Evolutionary conservation across 2,888 invertebrate species (phyloP).

Genomic region (Troilus luridus): DNA sequence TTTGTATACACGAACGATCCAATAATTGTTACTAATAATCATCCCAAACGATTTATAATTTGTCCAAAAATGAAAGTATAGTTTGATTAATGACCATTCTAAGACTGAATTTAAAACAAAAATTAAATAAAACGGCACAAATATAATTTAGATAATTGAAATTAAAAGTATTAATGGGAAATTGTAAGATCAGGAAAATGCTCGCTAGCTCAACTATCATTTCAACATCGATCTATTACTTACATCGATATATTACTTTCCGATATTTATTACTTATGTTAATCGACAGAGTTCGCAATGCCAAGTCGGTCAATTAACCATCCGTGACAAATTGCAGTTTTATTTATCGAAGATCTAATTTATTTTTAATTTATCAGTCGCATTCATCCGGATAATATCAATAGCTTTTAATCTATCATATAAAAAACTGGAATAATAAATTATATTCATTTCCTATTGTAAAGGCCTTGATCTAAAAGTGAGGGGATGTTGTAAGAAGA

Average conservation of each 20-base stretch:
- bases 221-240: not conserved
- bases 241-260: not conserved
- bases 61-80: too few relatives aligned
- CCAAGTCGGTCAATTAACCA: not conserved
- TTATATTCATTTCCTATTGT: not conserved
- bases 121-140: too few relatives aligned
- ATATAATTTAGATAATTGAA: too few relatives aligned
- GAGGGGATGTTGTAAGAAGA: not conserved
- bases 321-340: not conserved
- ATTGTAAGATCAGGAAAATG: not conserved
- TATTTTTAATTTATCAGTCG: conserved; percentile 3
- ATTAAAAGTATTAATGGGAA: too few relatives aligned
- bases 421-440: not conserved
- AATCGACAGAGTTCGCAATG: not conserved
- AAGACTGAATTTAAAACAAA: too few relatives aligned
- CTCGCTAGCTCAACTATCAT: not conserved
- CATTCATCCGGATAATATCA: not conserved
- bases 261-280: conserved; percentile 4
- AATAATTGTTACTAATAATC: too few relatives aligned
- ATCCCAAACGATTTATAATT: too few relatives aligned
- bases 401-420: not conserved
- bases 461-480: not conserved
- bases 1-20: too few relatives aligned
- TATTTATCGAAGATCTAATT: not conserved
- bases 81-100: too few relatives aligned